A percentile compares a stretch with the other conserved stretches of the same genome.
Evolutionary conservation across 1,140 invertebrate genomes (phyloP).

Genomic region (Delia radicum): DNA sequence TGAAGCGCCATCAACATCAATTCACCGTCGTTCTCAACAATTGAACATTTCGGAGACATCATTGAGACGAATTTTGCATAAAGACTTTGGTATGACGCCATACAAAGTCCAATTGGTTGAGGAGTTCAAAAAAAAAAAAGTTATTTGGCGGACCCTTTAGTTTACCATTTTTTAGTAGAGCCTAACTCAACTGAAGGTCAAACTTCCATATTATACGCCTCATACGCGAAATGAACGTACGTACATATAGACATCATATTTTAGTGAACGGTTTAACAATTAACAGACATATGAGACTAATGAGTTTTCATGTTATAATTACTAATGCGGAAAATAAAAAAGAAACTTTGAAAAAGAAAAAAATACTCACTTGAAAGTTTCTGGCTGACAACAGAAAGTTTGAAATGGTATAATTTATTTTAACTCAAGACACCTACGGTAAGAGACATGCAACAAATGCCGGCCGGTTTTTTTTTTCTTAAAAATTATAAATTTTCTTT

Average conservation of each 20-base stretch:
- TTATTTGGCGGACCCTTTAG: too few relatives aligned
- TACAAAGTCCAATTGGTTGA: too few relatives aligned
- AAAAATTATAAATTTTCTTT: too few relatives aligned
- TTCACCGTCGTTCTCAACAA: too few relatives aligned
- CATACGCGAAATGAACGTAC: background rate
- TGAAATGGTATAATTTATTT: background rate
- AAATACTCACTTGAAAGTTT: too few relatives aligned
- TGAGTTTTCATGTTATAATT: background rate
- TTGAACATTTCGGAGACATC: too few relatives aligned
- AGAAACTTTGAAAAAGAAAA: too few relatives aligned
- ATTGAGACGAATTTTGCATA: too few relatives aligned
- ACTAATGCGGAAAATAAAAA: background rate
- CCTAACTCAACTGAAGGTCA: background rate
- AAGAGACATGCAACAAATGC: background rate
- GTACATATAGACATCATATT: background rate
- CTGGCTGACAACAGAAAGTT: background rate
- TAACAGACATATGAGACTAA: background rate
- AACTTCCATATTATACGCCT: background rate
- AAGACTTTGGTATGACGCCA: too few relatives aligned
- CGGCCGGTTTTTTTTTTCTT: background rate
- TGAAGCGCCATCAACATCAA: too few relatives aligned
- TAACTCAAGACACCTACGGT: background rate
- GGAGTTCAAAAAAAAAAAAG: too few relatives aligned
- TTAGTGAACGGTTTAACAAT: background rate
- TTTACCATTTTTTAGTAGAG: too few relatives aligned